phyloP scores from a whole-genome alignment of 2,888 invertebrate species.

The Orchestes rusci region DNA sequence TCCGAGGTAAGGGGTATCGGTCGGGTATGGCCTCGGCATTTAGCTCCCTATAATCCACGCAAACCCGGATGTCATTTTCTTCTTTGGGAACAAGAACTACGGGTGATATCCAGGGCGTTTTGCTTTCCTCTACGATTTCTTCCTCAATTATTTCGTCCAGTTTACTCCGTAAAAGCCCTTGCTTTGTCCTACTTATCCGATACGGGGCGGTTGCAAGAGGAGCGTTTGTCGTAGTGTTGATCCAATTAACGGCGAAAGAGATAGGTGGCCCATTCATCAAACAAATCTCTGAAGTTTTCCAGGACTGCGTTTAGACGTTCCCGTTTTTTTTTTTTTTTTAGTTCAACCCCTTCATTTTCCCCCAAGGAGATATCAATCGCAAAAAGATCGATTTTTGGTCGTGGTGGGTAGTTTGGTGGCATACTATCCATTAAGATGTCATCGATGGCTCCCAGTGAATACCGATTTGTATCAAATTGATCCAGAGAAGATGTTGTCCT shows the following conservation, averaged over 20 bases:
- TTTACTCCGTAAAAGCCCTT: conserved; percentile 1
- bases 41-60: conserved; percentile 1
- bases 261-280: not conserved
- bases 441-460: too few relatives aligned
- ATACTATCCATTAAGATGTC: too few relatives aligned
- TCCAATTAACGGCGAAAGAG: not conserved
- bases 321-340: too few relatives aligned
- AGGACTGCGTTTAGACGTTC: too few relatives aligned
- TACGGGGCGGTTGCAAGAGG: conserved; percentile 4
- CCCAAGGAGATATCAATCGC: not conserved
- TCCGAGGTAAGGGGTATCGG: conserved; percentile 4
- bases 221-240: not conserved
- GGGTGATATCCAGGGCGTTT: conserved; percentile 2
- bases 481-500: too few relatives aligned
- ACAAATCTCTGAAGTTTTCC: too few relatives aligned
- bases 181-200: too few relatives aligned
- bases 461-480: too few relatives aligned
- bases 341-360: too few relatives aligned
- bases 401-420: too few relatives aligned
- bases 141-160: conserved; percentile 2
- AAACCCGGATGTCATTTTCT: not conserved
- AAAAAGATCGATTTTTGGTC: not conserved
- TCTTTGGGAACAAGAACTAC: conserved; percentile 5
- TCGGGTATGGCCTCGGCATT: conserved; percentile 1
- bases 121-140: conserved; percentile 2